Conservation (phyloP, 2,113 vertebrate species). For the Tragelaphus scriptus region DNA sequence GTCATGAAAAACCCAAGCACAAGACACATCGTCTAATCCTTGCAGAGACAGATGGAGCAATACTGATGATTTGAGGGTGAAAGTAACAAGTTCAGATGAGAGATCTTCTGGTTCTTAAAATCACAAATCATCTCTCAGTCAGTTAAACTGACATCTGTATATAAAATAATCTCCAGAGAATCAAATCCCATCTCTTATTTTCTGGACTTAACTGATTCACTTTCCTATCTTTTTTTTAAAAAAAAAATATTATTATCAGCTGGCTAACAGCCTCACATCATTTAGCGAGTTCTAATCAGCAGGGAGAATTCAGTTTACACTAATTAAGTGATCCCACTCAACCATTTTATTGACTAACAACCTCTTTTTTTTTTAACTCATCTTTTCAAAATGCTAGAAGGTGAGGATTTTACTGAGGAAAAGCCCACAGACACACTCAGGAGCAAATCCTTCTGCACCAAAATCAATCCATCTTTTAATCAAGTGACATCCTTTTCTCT, state of each 20-base stretch:
- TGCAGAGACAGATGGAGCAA: constrained; percentile 25
- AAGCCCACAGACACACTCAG: not conserved
- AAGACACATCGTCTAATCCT: constrained; percentile 40
- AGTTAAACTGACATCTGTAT: not conserved
- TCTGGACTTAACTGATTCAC: not conserved
- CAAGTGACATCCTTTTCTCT: not conserved
- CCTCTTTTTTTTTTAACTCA: not conserved
- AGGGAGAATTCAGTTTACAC: not conserved
- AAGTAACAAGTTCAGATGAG: constrained; percentile 43
- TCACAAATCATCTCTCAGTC: not conserved
- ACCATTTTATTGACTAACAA: not conserved
- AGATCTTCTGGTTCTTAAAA: not conserved
- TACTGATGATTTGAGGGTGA: constrained; percentile 16
- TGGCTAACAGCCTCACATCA: not conserved
- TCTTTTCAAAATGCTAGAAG: not conserved
- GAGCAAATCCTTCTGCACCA: not conserved
- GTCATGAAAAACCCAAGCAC: not conserved
- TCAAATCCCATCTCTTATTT: constrained; percentile 44
- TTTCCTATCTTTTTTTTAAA: not conserved
- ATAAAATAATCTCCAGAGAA: constrained; percentile 10
- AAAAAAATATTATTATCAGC: constrained; percentile 21
- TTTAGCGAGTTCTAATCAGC: not conserved
- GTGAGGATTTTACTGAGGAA: not conserved
- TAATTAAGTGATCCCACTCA: not conserved
- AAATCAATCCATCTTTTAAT: not conserved